A percentile compares a stretch with the other conserved stretches of the same genome.
Evolutionary conservation across 2,888 invertebrate genomes (phyloP).

Genomic region (Epiblema foenella): DNA sequence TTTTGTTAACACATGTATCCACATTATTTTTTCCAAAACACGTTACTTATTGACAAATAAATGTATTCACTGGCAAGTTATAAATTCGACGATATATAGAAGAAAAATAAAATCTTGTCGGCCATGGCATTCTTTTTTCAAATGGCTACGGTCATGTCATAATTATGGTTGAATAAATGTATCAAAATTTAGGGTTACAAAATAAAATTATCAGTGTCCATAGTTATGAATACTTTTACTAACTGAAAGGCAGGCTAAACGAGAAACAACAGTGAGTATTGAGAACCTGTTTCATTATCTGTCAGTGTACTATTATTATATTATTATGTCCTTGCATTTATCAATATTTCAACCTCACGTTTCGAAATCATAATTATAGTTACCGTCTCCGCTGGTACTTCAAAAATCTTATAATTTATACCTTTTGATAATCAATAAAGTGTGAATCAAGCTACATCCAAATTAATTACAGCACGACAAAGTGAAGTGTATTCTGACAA

Average conservation of each 20-base stretch:
- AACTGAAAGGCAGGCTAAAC: slow-evolving; percentile 55
- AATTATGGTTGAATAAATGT: slow-evolving; percentile 65
- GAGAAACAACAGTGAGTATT: slow-evolving; percentile 63
- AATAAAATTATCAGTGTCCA: slow-evolving; percentile 81
- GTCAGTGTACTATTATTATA: no score
- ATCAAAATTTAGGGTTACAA: slow-evolving; percentile 77
- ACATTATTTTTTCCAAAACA: no score
- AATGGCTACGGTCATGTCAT: slow-evolving; percentile 49
- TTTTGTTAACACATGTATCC: no score
- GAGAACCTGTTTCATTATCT: neutral
- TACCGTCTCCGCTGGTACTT: neutral
- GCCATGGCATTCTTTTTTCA: slow-evolving; percentile 62
- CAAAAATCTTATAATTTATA: slow-evolving; percentile 5
- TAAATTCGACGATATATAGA: slow-evolving; percentile 8
- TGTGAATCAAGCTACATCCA: neutral
- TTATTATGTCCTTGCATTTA: neutral
- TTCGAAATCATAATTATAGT: neutral
- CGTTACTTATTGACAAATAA: no score
- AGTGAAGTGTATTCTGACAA: slow-evolving; percentile 65
- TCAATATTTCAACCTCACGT: no score
- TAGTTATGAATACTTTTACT: slow-evolving; percentile 60
- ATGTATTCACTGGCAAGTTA: slow-evolving; percentile 16
- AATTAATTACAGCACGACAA: slow-evolving; percentile 6
- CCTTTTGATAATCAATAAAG: slow-evolving; percentile 5
- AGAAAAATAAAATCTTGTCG: slow-evolving; percentile 43